A percentile compares a stretch with the other conserved stretches of the same genome.
phyloP scores from a whole-genome alignment of 2,888 invertebrate species.

The Blomia tropicalis region DNA sequence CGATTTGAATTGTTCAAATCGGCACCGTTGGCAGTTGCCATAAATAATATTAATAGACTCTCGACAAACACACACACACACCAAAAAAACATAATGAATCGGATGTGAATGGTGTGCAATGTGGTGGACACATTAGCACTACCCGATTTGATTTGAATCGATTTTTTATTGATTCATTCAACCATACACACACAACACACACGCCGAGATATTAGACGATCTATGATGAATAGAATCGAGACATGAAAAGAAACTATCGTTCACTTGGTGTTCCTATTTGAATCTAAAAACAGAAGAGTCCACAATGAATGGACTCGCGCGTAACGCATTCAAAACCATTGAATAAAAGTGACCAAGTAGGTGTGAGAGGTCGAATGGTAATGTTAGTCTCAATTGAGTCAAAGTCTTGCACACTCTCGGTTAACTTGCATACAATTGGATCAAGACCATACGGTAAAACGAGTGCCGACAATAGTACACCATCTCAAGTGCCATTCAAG shows the following conservation, averaged over 20 bases:
- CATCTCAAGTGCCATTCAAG: neutral
- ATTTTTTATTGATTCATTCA: slow-evolving; percentile 9
- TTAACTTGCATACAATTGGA: neutral
- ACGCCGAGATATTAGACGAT: neutral
- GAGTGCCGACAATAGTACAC: neutral
- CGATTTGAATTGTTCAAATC: no score
- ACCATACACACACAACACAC: neutral
- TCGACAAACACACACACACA: neutral
- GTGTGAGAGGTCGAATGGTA: neutral
- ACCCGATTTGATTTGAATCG: slow-evolving; percentile 13
- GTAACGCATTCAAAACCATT: neutral
- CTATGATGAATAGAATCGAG: neutral
- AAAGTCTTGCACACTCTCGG: neutral
- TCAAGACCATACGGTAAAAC: neutral
- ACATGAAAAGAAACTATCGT: neutral
- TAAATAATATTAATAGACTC: slow-evolving; percentile 13
- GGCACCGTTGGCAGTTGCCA: neutral
- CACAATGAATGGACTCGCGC: neutral
- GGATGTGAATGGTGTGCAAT: neutral
- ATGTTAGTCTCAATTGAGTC: neutral
- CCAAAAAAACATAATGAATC: neutral
- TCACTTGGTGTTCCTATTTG: neutral
- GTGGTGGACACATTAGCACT: neutral
- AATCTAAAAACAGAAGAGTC: neutral
- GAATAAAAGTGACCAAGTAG: slow-evolving; percentile 11